Evolutionary conservation across 2,797 vertebrate genomes (phyloP).

Genomic region (Picus viridis): DNA sequence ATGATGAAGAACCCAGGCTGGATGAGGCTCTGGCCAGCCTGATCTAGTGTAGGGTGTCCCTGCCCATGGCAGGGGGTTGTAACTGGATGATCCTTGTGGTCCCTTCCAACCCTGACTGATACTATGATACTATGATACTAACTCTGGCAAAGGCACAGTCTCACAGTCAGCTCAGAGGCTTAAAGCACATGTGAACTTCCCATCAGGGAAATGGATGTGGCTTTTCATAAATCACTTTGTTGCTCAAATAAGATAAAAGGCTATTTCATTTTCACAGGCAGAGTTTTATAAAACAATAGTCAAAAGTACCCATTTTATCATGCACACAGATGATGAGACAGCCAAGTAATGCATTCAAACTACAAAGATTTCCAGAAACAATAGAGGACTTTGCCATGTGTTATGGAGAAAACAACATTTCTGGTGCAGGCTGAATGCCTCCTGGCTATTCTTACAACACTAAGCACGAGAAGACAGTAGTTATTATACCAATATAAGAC

Average conservation of each 20-base stretch:
- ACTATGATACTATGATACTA: too few relatives aligned
- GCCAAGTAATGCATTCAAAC: background rate
- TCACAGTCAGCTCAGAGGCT: background rate
- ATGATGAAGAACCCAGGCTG: background rate
- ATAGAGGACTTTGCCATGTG: background rate
- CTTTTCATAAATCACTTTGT: background rate
- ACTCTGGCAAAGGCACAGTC: background rate
- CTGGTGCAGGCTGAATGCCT: background rate
- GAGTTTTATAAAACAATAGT: background rate
- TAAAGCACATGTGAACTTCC: background rate
- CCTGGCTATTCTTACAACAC: conserved; percentile 14
- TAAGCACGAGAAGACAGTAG: background rate
- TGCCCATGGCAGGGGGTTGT: too few relatives aligned
- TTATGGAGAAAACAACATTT: background rate
- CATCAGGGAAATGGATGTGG: background rate
- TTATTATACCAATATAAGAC: background rate
- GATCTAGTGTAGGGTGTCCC: too few relatives aligned
- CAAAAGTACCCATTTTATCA: background rate
- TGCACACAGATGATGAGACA: background rate
- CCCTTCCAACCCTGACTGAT: too few relatives aligned
- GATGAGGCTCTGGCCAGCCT: too few relatives aligned
- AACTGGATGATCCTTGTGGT: too few relatives aligned
- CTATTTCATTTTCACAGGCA: background rate
- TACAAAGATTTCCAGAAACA: conserved; percentile 32
- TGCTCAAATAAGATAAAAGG: conserved; percentile 38